A percentile compares a stretch with the other conserved stretches of the same genome.
phyloP scores from a whole-genome alignment of 2,888 invertebrate genomes.

The Dolichopus griseipennis region DNA sequence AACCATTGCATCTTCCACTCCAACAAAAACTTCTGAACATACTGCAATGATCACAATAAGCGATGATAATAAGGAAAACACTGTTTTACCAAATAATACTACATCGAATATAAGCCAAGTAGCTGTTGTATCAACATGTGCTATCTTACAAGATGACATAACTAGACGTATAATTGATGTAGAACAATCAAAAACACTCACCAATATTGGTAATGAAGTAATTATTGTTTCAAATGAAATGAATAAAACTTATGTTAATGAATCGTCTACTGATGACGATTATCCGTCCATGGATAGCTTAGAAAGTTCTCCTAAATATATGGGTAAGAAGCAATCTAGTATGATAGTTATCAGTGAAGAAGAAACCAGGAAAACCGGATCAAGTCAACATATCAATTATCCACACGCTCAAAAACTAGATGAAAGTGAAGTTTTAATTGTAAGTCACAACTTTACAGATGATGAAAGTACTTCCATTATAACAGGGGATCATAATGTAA shows the following conservation, averaged over 20 bases:
- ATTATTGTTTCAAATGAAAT: constrained; percentile 72
- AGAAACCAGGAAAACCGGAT: constrained; percentile 17
- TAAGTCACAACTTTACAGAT: constrained; percentile 56
- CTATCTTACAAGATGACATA: constrained; percentile 64
- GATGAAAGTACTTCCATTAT: constrained; percentile 40
- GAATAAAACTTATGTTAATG: constrained; percentile 56
- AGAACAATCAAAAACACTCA: constrained; percentile 12
- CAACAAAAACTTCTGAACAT: constrained; percentile 31
- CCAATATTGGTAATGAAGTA: constrained; percentile 51
- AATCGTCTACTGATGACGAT: constrained; percentile 68
- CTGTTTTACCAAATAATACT: constrained; percentile 63
- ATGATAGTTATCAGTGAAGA: constrained; percentile 35
- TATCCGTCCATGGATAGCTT: constrained; percentile 68
- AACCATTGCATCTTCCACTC: background rate
- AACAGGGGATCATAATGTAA: constrained; percentile 25
- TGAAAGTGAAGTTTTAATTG: constrained; percentile 77
- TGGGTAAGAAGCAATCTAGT: constrained; percentile 32
- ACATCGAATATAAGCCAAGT: constrained; percentile 64
- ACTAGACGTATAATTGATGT: constrained; percentile 33
- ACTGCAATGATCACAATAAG: constrained; percentile 40
- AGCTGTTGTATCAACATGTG: constrained; percentile 77
- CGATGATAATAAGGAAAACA: constrained; percentile 29
- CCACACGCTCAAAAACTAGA: constrained; percentile 60
- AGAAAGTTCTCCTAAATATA: constrained; percentile 46
- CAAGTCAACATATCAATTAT: constrained; percentile 15